A percentile compares a stretch with the other conserved stretches of the same genome.
These are phyloP conservation scores for Anthopleura xanthogrammica DNA, from an alignment of 92 coral and sea anemone genomes.

Conservation along the genomic window DNA sequence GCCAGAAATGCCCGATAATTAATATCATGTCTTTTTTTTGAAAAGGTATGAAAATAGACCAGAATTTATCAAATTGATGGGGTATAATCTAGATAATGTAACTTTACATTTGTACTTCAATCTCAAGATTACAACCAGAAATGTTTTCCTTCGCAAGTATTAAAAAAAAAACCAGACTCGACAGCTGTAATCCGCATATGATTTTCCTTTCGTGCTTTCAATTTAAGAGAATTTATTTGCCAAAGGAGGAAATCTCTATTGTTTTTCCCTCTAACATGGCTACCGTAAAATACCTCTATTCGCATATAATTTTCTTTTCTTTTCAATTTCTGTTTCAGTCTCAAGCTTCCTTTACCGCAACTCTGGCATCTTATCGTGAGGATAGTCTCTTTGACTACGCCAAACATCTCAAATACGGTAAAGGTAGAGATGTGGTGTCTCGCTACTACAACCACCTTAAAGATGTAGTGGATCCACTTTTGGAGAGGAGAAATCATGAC, in stretches of 20 bases:
- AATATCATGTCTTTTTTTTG: no score
- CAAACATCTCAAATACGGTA: constrained; percentile 18
- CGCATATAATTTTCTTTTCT: neutral
- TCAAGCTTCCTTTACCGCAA: constrained; percentile 21
- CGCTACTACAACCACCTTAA: constrained; percentile 23
- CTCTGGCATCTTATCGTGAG: constrained; percentile 30
- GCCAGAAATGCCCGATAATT: no score
- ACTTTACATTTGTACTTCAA: no score
- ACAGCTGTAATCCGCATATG: no score
- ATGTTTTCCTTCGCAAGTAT: no score
- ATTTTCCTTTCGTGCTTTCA: no score
- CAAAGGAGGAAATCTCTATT: neutral
- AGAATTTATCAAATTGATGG: no score
- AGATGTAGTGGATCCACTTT: constrained; percentile 16
- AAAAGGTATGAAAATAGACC: no score
- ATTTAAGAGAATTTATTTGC: no score
- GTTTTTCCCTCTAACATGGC: neutral
- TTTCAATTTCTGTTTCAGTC: constrained; percentile 12
- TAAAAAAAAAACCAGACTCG: no score
- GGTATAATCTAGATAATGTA: no score
- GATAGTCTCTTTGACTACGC: constrained; percentile 59
- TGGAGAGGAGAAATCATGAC: constrained; percentile 33
- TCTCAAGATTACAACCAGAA: no score
- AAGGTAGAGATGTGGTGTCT: constrained; percentile 34
- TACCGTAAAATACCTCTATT: neutral